Evolutionary conservation across 1,140 invertebrate genomes (phyloP), one percentile per base, ranked within the genome.

Genomic region (Meloidogyne hapla): DNA sequence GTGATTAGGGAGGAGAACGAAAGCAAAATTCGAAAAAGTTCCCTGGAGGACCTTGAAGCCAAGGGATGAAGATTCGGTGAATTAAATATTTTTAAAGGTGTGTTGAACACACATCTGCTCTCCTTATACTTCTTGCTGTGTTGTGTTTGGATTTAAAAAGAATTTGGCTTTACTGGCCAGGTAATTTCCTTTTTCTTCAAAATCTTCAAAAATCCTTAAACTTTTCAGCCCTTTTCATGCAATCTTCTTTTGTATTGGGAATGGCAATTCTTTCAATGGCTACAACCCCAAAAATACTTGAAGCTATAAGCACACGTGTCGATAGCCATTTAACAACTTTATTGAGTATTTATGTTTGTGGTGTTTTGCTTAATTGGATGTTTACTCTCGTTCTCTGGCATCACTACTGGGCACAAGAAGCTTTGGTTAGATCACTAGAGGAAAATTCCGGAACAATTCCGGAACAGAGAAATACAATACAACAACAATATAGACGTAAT

Each of bases 371-470:
- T 25, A 85, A 85, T 66, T 85, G 83, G 83, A 38, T 85, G 13
- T 85, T 85, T 45, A 84, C 82, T 61, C 64, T 73, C 48, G 70
- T 85, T 62, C 75, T 85, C 6, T 85, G 83, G 83, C 83, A 85
- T 62, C 75, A 84, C 70, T 85, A 85, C 72, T 85, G 83, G 83
- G 75, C 74, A 25, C 68, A 76, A 21, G 82, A 83, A 69, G n/a
- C 26, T n/a, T n/a, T 56, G n/a, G 48, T 56, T 21, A 56, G 48
- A 56, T 21, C 18, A n/a, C 18, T 56, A 21, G 48, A 48, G 45
- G 45, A 56, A 56, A 56, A 56, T n/a, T 21, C 48, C 18, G 18
- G 18, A n/a, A n/a, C 4, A 2, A 1, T 15, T 45, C 13, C 65
- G 66, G 25, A 38, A 21, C 28, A 21, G 21, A 38, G n/a, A 40